These are phyloP conservation scores for Imbricaverruca yamaguchii DNA, from an alignment of 2,888 invertebrate genomes.

Conservation along the genomic window DNA sequence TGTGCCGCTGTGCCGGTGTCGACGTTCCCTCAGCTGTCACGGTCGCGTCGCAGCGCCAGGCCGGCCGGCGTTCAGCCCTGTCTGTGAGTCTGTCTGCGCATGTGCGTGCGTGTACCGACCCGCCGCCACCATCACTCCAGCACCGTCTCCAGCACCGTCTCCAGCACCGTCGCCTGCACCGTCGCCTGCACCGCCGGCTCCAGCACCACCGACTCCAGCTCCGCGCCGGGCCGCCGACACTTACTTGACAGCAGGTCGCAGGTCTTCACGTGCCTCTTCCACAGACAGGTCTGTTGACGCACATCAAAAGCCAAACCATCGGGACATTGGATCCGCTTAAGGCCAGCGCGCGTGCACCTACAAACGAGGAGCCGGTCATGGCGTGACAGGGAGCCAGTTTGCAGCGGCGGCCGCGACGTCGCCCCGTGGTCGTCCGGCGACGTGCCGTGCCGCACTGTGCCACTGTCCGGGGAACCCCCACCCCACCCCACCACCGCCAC, in stretches of 20 bases:
- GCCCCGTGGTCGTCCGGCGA: neutral
- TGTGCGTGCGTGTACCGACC: conserved; percentile 6
- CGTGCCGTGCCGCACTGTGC: neutral
- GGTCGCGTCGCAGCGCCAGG: too few relatives aligned
- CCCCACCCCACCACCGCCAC: too few relatives aligned
- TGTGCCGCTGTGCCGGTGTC: too few relatives aligned
- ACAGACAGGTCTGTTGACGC: conserved; percentile 90
- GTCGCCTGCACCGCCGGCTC: neutral
- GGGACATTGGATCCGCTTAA: conserved; percentile 86
- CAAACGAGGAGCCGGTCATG: neutral
- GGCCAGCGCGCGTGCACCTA: conserved; percentile 46
- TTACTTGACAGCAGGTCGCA: conserved; percentile 52
- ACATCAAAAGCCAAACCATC: conserved; percentile 88
- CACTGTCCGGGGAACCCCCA: too few relatives aligned
- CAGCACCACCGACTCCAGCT: neutral
- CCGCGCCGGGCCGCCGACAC: neutral
- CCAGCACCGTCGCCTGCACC: neutral
- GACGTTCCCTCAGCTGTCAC: too few relatives aligned
- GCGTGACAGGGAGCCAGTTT: neutral
- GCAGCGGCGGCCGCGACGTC: neutral
- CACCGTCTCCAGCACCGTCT: too few relatives aligned
- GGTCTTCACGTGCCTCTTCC: conserved; percentile 89
- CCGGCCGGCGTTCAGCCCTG: too few relatives aligned
- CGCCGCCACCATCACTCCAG: too few relatives aligned
- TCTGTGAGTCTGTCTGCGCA: neutral